A percentile compares a stretch with the other conserved stretches of the same genome.
Evolutionary conservation across 2,113 vertebrate genomes (phyloP).

Genomic region (Xenus cinereus): DNA sequence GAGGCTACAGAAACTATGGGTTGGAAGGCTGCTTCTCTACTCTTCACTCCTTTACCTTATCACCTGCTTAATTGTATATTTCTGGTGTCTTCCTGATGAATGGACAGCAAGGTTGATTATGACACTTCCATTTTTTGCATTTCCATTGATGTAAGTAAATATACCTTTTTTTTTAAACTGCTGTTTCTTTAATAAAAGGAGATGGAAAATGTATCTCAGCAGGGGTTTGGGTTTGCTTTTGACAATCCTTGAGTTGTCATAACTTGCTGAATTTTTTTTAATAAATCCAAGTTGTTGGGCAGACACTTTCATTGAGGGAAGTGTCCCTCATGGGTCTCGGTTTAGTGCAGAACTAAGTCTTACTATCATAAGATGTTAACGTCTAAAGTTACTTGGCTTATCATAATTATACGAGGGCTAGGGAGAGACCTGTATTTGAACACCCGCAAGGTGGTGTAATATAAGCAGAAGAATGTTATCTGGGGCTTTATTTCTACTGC

Average conservation of each 20-base stretch:
- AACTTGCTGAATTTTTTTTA: constrained; percentile 17
- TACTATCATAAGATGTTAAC: not conserved
- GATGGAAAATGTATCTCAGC: not conserved
- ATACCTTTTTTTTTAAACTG: not conserved
- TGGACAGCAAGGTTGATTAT: constrained; percentile 85
- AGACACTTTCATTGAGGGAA: not conserved
- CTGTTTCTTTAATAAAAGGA: not conserved
- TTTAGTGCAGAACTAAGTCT: not conserved
- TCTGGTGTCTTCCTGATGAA: constrained; percentile 93
- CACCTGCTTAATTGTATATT: constrained; percentile 86
- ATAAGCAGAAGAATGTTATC: not conserved
- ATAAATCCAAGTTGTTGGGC: not conserved
- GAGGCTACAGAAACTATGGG: constrained; percentile 91
- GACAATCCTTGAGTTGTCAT: not conserved
- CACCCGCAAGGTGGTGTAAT: not conserved
- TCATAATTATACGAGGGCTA: not conserved
- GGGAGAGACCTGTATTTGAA: not conserved
- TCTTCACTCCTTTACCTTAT: constrained; percentile 87
- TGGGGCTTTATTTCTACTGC: not conserved
- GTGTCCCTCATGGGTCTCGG: not conserved
- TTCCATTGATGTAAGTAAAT: constrained; percentile 93
- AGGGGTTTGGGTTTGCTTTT: constrained; percentile 15
- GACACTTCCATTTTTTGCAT: constrained; percentile 88
- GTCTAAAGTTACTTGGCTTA: not conserved
- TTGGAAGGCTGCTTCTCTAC: constrained; percentile 90